Evolutionary conservation across 2,797 vertebrate species (phyloP).

Genomic region (Scarus forsteni): DNA sequence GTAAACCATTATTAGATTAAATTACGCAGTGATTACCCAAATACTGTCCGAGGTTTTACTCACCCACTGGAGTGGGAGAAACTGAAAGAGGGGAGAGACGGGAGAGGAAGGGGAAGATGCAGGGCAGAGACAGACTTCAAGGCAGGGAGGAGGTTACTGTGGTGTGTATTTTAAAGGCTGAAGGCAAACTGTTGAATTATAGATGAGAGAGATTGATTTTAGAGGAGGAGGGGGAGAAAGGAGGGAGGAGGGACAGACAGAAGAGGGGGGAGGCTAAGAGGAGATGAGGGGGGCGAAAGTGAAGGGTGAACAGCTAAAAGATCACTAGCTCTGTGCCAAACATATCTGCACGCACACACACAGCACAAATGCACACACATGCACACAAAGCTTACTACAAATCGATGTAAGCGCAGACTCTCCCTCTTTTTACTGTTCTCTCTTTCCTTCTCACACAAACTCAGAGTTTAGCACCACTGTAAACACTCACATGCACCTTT

Average conservation of each 20-base stretch:
- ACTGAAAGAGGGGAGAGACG: constrained; percentile 12
- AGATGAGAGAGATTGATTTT: constrained; percentile 88
- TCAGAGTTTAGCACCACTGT: constrained; percentile 1
- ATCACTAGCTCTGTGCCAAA: constrained; percentile 55
- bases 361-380: constrained; percentile 11
- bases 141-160: constrained; percentile 73
- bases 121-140: constrained; percentile 55
- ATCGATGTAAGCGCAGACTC: constrained; percentile 54
- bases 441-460: constrained; percentile 6
- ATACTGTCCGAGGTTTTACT: constrained; percentile 42
- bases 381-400: constrained; percentile 32
- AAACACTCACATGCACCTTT: not conserved
- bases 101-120: constrained; percentile 39
- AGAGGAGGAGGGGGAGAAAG: constrained; percentile 53
- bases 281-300: constrained; percentile 22
- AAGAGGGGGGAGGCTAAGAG: constrained; percentile 2
- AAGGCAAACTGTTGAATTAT: constrained; percentile 94
- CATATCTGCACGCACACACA: constrained; percentile 15
- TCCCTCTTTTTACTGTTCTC: constrained; percentile 40
- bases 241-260: constrained; percentile 45
- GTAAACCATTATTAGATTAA: constrained; percentile 20
- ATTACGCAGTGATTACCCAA: constrained; percentile 54
- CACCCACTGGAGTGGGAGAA: constrained; percentile 26
- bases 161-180: constrained; percentile 87
- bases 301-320: constrained; percentile 53